Evolutionary conservation across 2,113 vertebrate species (phyloP), one percentile per base, ranked within the genome.

Genomic region (Platysteira castanea): DNA sequence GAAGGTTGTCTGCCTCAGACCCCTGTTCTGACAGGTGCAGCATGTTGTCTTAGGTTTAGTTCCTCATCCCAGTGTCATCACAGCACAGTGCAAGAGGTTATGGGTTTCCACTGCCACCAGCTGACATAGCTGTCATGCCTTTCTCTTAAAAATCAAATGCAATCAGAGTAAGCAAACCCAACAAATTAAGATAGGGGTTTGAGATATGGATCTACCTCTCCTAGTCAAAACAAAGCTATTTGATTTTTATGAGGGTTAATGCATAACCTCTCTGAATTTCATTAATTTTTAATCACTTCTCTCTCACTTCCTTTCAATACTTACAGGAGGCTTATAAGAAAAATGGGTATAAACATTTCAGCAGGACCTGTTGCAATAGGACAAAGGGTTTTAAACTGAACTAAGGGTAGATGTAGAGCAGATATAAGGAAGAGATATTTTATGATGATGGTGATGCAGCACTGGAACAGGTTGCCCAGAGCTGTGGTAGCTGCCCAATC

Each of bases 211-310:
- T 61, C 82, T 49, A 64, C 28, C n/a, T 76, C 63, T 90, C 46
- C 75, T 13, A 12, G 46, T 24, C 53, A 94, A 83, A 93, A 75
- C 64, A 94, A 87, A 83, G 44, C 23, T 52, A n/a, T n/a, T 73
- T 86, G 13, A 44, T 88, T 94, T 94, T 94, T 84, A 91, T 79
- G 64, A 64, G 37, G 13, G 84, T 95, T 90, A 95, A 91, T 90
- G 28, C 31, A 60, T 90, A 93, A 95, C 46, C 10, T 60, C 42
- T 46, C 67, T 81, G 69, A 91, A 84, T 84, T 61, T 53, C 78
- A 74, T 49, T 90, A 65, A 65, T 89, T 87, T 80, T 89, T 93
- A 91, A 79, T 84, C 39, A 63, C 30, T 73, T 84, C 21, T 89
- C n/a, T 81, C 52, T 77, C 8, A 65, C 39, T 76, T 85, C 71